Conservation (phyloP, 2,113 vertebrate genomes). For the Peromyscus californicus region DNA sequence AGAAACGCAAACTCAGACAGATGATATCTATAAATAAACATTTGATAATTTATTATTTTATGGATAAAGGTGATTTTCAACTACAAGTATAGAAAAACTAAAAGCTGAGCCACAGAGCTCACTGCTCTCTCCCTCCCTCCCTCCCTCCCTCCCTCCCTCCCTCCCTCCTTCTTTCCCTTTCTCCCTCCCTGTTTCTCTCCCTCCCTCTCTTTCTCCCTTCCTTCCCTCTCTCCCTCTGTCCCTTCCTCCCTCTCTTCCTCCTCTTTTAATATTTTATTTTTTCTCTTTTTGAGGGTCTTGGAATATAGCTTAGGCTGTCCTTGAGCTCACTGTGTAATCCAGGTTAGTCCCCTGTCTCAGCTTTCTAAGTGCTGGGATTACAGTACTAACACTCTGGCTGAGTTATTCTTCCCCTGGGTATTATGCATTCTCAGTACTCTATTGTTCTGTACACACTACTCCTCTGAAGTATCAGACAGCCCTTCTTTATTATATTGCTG, state of each 20-base stretch:
- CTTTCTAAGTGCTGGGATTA: not conserved
- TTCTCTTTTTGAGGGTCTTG: not conserved
- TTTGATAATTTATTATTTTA: not conserved
- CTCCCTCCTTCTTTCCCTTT: fast-evolving
- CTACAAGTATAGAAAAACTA: not conserved
- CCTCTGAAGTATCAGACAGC: no score
- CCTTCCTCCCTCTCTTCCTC: no score
- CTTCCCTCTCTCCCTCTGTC: no score
- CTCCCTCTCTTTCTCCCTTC: fast-evolving
- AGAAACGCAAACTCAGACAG: not conserved
- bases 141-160: fast-evolving
- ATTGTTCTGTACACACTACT: not conserved
- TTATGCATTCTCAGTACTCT: not conserved
- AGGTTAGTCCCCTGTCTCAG: not conserved
- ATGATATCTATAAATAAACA: not conserved
- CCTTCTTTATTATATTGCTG: no score
- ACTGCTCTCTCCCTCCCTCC: not conserved
- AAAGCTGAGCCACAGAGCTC: not conserved
- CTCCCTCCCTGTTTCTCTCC: not conserved
- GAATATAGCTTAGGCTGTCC: not conserved
- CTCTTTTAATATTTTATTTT: not conserved
- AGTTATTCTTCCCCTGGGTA: not conserved
- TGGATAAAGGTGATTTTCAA: not conserved
- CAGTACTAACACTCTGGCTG: not conserved
- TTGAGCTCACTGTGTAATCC: not conserved